Conservation (phyloP, 2,888 invertebrate species). For the Ectropis crepuscularia region DNA sequence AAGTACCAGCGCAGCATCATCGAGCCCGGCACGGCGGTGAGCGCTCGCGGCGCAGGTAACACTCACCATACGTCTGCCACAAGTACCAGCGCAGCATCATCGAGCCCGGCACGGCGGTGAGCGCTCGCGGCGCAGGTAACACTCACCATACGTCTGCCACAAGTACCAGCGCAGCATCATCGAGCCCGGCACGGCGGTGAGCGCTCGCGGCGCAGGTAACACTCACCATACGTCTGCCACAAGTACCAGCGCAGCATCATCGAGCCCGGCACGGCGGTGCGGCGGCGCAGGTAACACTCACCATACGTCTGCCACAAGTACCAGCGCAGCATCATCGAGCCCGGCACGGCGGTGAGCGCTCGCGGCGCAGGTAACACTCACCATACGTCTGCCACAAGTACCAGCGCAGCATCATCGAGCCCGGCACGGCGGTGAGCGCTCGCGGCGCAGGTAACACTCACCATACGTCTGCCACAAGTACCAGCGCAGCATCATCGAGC, state of each 20-base stretch:
- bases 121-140: constrained; percentile 99
- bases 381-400: constrained; percentile 95
- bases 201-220: constrained; percentile 99
- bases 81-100: constrained; percentile 95
- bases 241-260: constrained; percentile 95
- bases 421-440: constrained; percentile 99
- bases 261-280: constrained; percentile 98
- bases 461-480: constrained; percentile 95
- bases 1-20: constrained; percentile 95
- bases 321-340: constrained; percentile 94
- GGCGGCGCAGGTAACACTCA: too few species aligned
- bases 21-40: constrained; percentile 98
- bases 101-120: constrained; percentile 98
- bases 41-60: constrained; percentile 99
- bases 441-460: too few species aligned
- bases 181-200: constrained; percentile 98
- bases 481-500: constrained; percentile 94
- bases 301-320: constrained; percentile 95
- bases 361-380: too few species aligned
- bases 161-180: constrained; percentile 95
- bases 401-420: constrained; percentile 94
- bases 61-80: constrained; percentile 91
- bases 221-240: constrained; percentile 91
- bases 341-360: constrained; percentile 99
- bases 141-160: constrained; percentile 91